Evolutionary conservation across 2,113 vertebrate genomes (phyloP).

Genomic region (Chlamydotis undulata): DNA sequence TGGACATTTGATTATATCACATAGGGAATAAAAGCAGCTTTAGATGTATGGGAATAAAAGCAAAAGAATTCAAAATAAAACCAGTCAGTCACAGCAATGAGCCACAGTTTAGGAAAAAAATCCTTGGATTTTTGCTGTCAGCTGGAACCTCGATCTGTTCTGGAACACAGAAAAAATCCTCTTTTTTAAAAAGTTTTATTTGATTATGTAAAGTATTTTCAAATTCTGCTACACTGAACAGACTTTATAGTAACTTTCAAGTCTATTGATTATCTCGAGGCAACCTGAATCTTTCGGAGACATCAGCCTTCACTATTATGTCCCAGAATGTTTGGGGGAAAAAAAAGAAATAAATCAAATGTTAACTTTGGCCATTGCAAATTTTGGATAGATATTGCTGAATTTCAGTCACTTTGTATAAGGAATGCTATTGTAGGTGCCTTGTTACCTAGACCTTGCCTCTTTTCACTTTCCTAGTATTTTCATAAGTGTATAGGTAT

Average conservation of each 20-base stretch:
- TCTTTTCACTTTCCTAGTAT: not conserved
- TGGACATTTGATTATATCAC: slow-evolving; percentile 1
- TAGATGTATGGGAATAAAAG: slow-evolving; percentile 15
- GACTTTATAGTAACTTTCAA: not conserved
- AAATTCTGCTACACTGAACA: not conserved
- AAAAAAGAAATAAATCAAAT: no score
- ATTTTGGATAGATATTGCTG: not conserved
- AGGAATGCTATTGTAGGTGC: not conserved
- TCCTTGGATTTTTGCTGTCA: not conserved
- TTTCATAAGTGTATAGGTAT: not conserved
- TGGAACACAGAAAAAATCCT: not conserved
- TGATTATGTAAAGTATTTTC: slow-evolving; percentile 6
- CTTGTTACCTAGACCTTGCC: not conserved
- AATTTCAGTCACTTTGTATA: not conserved
- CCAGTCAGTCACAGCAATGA: not conserved
- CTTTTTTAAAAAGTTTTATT: not conserved
- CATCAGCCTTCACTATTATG: not conserved
- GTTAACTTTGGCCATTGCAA: not conserved
- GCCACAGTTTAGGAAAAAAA: not conserved
- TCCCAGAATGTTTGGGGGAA: not conserved
- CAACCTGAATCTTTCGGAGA: not conserved
- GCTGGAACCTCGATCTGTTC: not conserved
- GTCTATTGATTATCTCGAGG: fast-evolving
- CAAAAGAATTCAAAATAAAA: slow-evolving; percentile 19
- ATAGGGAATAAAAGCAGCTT: slow-evolving; percentile 23